These are phyloP conservation scores for Melikaiella ostensackeni DNA, from an alignment of 2,888 invertebrate species.

Conservation along the genomic window DNA sequence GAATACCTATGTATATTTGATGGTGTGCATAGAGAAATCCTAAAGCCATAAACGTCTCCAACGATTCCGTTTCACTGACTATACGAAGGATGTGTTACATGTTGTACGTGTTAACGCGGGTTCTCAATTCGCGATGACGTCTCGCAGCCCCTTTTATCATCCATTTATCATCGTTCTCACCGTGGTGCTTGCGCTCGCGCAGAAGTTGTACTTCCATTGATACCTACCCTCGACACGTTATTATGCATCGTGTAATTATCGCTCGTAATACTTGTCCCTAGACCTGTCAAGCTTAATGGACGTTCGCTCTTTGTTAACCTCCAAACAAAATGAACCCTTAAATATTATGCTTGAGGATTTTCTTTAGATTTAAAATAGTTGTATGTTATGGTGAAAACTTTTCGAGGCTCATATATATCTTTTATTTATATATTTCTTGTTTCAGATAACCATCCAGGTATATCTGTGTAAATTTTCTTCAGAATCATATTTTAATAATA, in stretches of 20 bases:
- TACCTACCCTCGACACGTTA: constrained; percentile 45
- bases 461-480: too few species aligned
- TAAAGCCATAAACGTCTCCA: constrained; percentile 46
- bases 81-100: constrained; percentile 28
- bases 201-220: constrained; percentile 48
- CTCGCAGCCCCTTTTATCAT: constrained; percentile 48
- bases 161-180: constrained; percentile 53
- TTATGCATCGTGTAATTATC: constrained; percentile 50
- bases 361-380: neutral
- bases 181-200: constrained; percentile 34
- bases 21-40: constrained; percentile 30
- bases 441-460: too few species aligned
- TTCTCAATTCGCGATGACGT: constrained; percentile 42
- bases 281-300: constrained; percentile 47
- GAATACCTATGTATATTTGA: neutral
- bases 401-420: too few species aligned
- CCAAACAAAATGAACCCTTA: neutral
- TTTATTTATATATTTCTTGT: neutral
- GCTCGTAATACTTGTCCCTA: constrained; percentile 40
- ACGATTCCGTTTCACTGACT: constrained; percentile 42
- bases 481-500: neutral
- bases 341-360: neutral
- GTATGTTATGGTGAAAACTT: too few species aligned
- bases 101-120: constrained; percentile 45
- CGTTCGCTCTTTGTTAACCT: neutral